Evolutionary conservation across 2,888 invertebrate genomes (phyloP).

Genomic region (Drosophila greeni): DNA sequence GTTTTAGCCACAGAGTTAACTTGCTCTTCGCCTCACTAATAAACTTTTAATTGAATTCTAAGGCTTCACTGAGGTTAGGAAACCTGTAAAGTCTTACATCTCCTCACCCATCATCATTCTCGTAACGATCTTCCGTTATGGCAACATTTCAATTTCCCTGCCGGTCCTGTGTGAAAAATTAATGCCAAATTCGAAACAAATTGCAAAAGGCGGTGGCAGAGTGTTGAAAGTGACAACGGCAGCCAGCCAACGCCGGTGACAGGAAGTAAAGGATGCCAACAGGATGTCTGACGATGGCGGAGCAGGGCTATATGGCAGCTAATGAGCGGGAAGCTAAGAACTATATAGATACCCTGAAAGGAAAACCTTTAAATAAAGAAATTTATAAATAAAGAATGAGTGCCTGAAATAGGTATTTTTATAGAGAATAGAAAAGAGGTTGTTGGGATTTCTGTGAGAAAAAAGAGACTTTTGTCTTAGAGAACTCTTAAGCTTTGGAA

Average conservation of each 20-base stretch:
- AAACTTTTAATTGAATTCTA: slow-evolving; percentile 67
- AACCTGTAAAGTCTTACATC: slow-evolving; percentile 22
- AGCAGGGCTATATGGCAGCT: slow-evolving; percentile 1
- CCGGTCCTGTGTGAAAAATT: slow-evolving; percentile 68
- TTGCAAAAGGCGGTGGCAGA: slow-evolving; percentile 51
- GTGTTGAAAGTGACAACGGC: slow-evolving; percentile 54
- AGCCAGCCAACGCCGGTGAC: slow-evolving; percentile 30
- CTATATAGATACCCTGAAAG: slow-evolving; percentile 3
- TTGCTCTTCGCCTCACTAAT: slow-evolving; percentile 44
- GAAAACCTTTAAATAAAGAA: background rate
- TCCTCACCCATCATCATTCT: slow-evolving; percentile 18
- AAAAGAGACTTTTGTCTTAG: background rate
- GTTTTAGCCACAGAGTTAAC: slow-evolving; percentile 53
- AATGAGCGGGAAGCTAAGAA: slow-evolving; percentile 3
- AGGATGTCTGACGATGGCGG: slow-evolving; percentile 31
- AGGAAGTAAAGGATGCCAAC: slow-evolving; percentile 64
- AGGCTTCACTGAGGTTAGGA: slow-evolving; percentile 40
- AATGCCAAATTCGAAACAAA: slow-evolving; percentile 70
- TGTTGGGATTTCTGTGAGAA: too few species aligned
- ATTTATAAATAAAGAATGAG: background rate
- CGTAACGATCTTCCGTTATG: slow-evolving; percentile 69
- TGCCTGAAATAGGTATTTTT: background rate
- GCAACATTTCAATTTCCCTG: slow-evolving; percentile 72
- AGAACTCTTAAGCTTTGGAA: background rate
- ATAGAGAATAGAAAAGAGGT: background rate